These are phyloP conservation scores for Apoda limacodes DNA, from an alignment of 2,888 invertebrate species.

Conservation along the genomic window DNA sequence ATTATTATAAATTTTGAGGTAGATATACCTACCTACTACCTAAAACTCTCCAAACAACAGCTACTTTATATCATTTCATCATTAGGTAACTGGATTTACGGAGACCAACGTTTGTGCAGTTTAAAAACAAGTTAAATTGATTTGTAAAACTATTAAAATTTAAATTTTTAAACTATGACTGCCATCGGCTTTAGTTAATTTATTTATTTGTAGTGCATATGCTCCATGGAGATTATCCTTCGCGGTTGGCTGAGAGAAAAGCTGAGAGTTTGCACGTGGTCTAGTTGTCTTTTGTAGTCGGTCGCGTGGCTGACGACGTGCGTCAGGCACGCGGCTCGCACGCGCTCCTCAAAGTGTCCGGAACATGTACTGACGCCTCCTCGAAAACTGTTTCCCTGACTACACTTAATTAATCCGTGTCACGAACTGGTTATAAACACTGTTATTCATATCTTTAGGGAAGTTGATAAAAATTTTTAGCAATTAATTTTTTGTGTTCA, in stretches of 20 bases:
- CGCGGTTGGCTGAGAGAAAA: no score
- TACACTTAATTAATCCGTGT: slow-evolving; percentile 61
- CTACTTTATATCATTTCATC: no score
- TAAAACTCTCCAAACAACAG: no score
- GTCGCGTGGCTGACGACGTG: slow-evolving; percentile 15
- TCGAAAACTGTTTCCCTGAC: slow-evolving; percentile 48
- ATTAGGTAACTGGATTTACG: no score
- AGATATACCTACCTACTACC: no score
- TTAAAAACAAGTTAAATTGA: no score
- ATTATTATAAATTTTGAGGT: no score
- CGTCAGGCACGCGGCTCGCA: slow-evolving; percentile 23
- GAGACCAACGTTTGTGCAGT: no score
- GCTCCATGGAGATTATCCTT: slow-evolving; percentile 48
- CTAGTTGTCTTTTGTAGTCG: slow-evolving; percentile 14
- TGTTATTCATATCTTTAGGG: slow-evolving; percentile 23
- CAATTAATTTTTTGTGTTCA: no score
- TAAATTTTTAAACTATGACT: slow-evolving; percentile 37
- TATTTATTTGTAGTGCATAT: slow-evolving; percentile 62
- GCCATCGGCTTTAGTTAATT: slow-evolving; percentile 49
- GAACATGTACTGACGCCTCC: slow-evolving; percentile 49
- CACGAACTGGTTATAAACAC: slow-evolving; percentile 31
- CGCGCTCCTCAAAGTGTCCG: slow-evolving; percentile 45
- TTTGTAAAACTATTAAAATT: no score
- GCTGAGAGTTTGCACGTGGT: slow-evolving; percentile 28
- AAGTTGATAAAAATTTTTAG: no score